Conservation (phyloP, 2,113 vertebrate genomes). For the Archocentrus centrarchus region DNA sequence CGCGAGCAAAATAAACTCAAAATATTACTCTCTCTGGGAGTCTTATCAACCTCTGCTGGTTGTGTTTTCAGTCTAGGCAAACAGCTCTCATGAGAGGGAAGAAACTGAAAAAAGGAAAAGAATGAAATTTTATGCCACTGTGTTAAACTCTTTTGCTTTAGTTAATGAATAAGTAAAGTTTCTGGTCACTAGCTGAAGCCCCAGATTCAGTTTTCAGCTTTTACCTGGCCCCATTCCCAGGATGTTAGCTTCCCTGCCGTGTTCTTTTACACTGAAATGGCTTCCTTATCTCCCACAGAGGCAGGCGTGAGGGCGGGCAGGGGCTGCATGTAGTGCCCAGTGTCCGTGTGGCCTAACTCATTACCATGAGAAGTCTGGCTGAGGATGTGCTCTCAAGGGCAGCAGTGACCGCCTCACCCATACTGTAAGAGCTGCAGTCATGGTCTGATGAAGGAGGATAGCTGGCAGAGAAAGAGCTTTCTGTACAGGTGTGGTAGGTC, state of each 20-base stretch:
- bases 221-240: slow-evolving; percentile 9
- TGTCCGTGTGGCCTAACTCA: slow-evolving; percentile 46
- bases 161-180: slow-evolving; percentile 22
- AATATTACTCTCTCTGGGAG: slow-evolving; percentile 48
- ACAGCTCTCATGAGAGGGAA: slow-evolving; percentile 38
- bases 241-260: slow-evolving; percentile 10
- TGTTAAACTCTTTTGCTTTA: slow-evolving; percentile 15
- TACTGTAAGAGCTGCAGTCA: slow-evolving; percentile 46
- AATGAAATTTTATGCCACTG: slow-evolving; percentile 36
- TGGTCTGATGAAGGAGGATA: slow-evolving; percentile 49
- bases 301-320: slow-evolving; percentile 58
- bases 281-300: slow-evolving; percentile 61
- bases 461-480: slow-evolving; percentile 14
- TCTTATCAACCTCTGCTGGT: slow-evolving; percentile 54
- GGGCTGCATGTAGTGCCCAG: slow-evolving; percentile 31
- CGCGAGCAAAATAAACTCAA: slow-evolving; percentile 52
- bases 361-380: slow-evolving; percentile 56
- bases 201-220: slow-evolving; percentile 20
- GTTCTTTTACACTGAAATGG: slow-evolving; percentile 34
- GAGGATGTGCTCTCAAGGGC: slow-evolving; percentile 73
- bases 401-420: slow-evolving; percentile 45
- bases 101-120: slow-evolving; percentile 19
- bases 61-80: slow-evolving; percentile 44
- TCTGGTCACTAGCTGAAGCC: not conserved
- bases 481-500: not conserved